These are phyloP conservation scores for Dolomedes plantarius DNA, from an alignment of 2,888 invertebrate species.

Conservation along the genomic window DNA sequence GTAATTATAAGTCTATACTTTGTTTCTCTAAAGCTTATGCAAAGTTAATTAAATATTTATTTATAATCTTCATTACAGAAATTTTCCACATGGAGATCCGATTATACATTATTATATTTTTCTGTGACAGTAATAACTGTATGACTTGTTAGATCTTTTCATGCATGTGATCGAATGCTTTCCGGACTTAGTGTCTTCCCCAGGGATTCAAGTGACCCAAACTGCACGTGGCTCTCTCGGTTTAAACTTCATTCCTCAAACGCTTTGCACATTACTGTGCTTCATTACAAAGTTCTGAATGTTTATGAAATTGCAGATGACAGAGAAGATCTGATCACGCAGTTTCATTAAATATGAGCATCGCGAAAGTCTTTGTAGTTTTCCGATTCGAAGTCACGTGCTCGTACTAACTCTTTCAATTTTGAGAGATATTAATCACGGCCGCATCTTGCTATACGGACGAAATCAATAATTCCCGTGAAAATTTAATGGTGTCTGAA, in stretches of 20 bases:
- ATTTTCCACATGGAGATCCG: too few species aligned
- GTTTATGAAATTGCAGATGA: background rate
- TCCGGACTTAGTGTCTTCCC: background rate
- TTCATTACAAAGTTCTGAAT: background rate
- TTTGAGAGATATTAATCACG: slow-evolving; percentile 59
- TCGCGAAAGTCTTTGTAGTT: slow-evolving; percentile 23
- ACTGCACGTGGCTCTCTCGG: background rate
- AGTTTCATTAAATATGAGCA: slow-evolving; percentile 43
- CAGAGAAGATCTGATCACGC: slow-evolving; percentile 25
- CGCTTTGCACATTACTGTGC: background rate
- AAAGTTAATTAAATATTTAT: too few species aligned
- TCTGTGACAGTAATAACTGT: background rate
- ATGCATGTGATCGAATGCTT: background rate
- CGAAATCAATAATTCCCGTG: slow-evolving; percentile 61
- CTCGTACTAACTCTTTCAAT: slow-evolving; percentile 44
- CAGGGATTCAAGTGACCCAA: background rate
- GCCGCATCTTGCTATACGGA: slow-evolving; percentile 24
- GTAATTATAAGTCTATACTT: too few species aligned
- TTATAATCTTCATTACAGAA: too few species aligned
- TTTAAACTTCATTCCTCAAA: background rate
- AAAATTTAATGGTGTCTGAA: slow-evolving; percentile 67
- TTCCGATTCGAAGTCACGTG: slow-evolving; percentile 20
- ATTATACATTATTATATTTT: background rate
- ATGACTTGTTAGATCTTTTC: background rate
- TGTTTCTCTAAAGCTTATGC: too few species aligned